phyloP scores from a whole-genome alignment of 2,797 vertebrate species.

The Alfaro cultratus region DNA sequence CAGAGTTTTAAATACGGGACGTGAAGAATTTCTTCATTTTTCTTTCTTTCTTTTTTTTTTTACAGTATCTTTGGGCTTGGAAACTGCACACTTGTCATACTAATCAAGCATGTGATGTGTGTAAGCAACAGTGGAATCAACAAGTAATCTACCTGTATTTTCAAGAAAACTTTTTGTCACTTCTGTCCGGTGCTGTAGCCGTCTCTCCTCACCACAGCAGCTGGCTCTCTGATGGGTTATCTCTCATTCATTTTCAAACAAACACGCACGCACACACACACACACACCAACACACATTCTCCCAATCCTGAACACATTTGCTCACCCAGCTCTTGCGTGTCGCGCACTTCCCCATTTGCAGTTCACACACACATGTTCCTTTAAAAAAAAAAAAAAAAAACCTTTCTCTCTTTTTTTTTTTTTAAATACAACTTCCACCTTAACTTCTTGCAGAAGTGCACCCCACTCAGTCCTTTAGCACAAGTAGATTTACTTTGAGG shows the following conservation, averaged over 20 bases:
- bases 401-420: slow-evolving; percentile 17
- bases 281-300: neutral
- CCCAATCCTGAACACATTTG: slow-evolving; percentile 15
- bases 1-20: neutral
- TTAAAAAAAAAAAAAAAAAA: neutral
- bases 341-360: slow-evolving; percentile 41
- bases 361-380: slow-evolving; percentile 61
- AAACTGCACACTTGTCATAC: slow-evolving; percentile 9
- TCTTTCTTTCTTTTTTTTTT: too few relatives aligned
- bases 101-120: slow-evolving; percentile 37
- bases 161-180: slow-evolving; percentile 53
- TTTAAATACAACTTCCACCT: slow-evolving; percentile 67
- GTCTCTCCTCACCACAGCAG: slow-evolving; percentile 76
- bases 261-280: neutral
- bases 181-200: slow-evolving; percentile 64
- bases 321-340: slow-evolving; percentile 34
- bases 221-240: slow-evolving; percentile 78
- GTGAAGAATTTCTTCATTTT: slow-evolving; percentile 1
- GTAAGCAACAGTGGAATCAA: slow-evolving; percentile 60
- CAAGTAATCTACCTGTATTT: slow-evolving; percentile 61
- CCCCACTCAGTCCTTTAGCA: slow-evolving; percentile 68
- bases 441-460: slow-evolving; percentile 70
- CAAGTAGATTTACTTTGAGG: slow-evolving; percentile 72
- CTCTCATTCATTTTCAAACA: slow-evolving; percentile 64
- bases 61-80: neutral